Base-by-base conservation (phyloP, 2,113 vertebrate species). In the Campylomormyrus tamandua region DNA sequence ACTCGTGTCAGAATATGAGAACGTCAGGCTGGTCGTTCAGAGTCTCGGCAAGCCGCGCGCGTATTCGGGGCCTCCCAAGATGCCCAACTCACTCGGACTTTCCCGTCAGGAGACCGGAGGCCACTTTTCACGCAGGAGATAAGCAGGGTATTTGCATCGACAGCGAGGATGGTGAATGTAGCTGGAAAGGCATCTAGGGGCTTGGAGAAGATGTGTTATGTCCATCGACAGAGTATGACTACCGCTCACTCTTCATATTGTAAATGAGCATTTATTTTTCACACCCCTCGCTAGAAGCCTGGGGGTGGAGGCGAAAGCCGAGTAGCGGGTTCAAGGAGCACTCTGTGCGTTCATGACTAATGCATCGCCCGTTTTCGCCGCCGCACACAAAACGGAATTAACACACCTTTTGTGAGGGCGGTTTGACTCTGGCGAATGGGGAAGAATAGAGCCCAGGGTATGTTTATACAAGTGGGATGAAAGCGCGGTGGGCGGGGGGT, bases 81-180 rank as follows among this genome's bases (percentile, higher is more conserved):
- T 80, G 5, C 35, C 74, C 13, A 80, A 35, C 31, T 80, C 35
- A 42, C 17, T 80, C 35, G 1, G 35, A 80, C 74, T 15, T 42
- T 80, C 35, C 9, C 27, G 3, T 70, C 27, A 31, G 35, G 74
- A 31, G 27, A 35, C 31, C 17, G 70, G 15, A 74, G 70, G 35
- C 15, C 27, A 35, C 13, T 77, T 39, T 58, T 94, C 92, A 91
- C 80, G 90, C 90, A 87, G 89, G 49, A 92, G 90, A 92, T 93
- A 93, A 94, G 93, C 86, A 92, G 93, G 93, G 93, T 91, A 91
- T 92, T 77, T 86, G 42, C 35, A 39, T 80, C 90, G 86, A 91
- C 90, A 93, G 85, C 83, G 91, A 89, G 49, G 89, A 66, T 87
- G 83, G 90, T 80, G 90, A 90, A 91, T 87, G 17, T 91, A 93